Evolutionary conservation across 2,797 vertebrate species (phyloP).

Genomic region (Myotis planiceps): DNA sequence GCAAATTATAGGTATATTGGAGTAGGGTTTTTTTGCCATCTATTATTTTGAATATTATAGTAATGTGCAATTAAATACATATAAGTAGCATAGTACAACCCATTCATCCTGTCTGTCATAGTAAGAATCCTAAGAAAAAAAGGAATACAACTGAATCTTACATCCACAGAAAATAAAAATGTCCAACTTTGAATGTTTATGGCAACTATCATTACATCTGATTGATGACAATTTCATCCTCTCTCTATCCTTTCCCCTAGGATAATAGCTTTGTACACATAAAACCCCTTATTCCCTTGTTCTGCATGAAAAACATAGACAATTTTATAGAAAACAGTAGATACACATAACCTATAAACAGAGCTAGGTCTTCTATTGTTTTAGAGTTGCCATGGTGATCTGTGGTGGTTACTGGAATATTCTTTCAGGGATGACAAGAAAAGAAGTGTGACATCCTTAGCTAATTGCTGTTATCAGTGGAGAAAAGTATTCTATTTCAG

Average conservation of each 20-base stretch:
- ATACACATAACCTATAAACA: neutral
- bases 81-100: neutral
- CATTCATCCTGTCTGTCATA: neutral
- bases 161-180: neutral
- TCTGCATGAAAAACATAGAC: neutral
- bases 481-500: neutral
- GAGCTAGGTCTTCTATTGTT: neutral
- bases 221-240: neutral
- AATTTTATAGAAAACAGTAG: neutral
- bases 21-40: neutral
- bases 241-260: neutral
- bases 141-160: neutral
- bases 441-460: neutral
- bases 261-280: neutral
- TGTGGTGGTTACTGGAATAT: neutral
- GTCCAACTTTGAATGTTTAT: neutral
- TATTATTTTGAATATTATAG: neutral
- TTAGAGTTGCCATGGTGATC: neutral
- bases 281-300: neutral
- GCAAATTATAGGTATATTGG: neutral
- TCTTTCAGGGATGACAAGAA: neutral
- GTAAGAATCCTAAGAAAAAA: neutral
- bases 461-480: neutral
- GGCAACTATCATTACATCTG: neutral
- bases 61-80: neutral